Base-by-base conservation (phyloP, 2,888 invertebrate genomes). In the Cerastoderma edule region DNA sequence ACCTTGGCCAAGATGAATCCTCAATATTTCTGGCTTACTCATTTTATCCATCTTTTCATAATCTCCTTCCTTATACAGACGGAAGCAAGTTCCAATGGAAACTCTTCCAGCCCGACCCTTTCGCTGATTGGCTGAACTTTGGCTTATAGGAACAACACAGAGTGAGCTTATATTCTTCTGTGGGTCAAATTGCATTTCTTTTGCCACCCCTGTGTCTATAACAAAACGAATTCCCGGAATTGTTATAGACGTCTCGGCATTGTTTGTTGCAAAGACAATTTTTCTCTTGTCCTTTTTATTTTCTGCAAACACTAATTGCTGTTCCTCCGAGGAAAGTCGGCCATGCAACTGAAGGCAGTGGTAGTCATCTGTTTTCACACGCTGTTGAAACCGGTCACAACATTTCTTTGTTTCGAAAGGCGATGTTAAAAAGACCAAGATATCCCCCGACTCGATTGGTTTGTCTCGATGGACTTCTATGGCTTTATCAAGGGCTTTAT, bases 161-260 rank as follows among this genome's bases (percentile, higher is more conserved):
- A 93, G 78, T 4, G 86, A 78, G 72, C 83, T 90, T 48, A 91
- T 88, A 71, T 89, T 91, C 66, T 83, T 88, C 44, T 75, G 81
- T 3, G 90, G 80, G 75, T 93, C 91, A 83, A 86, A 93, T 10
- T 83, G 78, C 76, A 87, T 90, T 80, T 93, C 92, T 71, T 93
- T 93, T 4, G 86, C 90, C 33, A 91, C 72, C 0, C 93, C 93
- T 30, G 91, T 89, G 78, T 93, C 93, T 16, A 93, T 82, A 3
- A 93, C 93, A 84, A 90, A 92, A 60, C 87, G 89, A 19, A 93
- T 89, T 6, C 92, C 92, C 39, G 91, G 91, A 56, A 93, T 92
- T 5, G 93, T 93, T 3, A 93, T 83, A 5, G 93, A 93, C 2
- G 93, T 93, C 78, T 93, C 93, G 4, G 93, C 93, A 79, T 90